These are phyloP conservation scores for Ranitomeya variabilis DNA, from an alignment of 2,113 vertebrate genomes.

Conservation along the genomic window DNA sequence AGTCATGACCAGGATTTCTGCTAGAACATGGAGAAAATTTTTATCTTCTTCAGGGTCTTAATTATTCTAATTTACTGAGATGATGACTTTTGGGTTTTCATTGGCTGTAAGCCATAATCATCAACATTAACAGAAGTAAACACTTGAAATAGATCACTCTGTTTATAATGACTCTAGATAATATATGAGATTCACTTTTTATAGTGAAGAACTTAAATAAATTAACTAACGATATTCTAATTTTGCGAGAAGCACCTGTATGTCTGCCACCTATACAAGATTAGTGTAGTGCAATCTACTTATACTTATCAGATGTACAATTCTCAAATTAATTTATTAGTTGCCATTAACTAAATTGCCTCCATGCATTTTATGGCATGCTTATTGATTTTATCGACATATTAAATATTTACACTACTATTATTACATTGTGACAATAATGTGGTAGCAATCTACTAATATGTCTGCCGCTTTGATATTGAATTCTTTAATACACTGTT, in stretches of 20 bases:
- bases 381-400: not conserved
- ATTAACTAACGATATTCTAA: too few relatives aligned
- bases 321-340: not conserved
- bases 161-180: too few relatives aligned
- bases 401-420: conserved; percentile 1
- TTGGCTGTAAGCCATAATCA: too few relatives aligned
- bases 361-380: not conserved
- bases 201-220: too few relatives aligned
- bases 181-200: too few relatives aligned
- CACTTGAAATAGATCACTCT: too few relatives aligned
- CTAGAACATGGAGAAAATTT: too few relatives aligned
- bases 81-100: too few relatives aligned
- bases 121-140: too few relatives aligned
- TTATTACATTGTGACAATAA: not conserved
- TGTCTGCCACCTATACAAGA: not conserved
- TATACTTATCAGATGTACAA: not conserved
- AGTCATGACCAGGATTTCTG: too few relatives aligned
- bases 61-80: too few relatives aligned
- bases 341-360: not conserved
- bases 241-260: not conserved
- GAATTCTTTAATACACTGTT: not conserved
- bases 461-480: not conserved
- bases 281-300: not conserved
- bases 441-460: not conserved
- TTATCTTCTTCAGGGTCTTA: too few relatives aligned